These are phyloP conservation scores for Acanthurus leucopareius DNA, from an alignment of 2,797 vertebrate species.

Conservation along the genomic window DNA sequence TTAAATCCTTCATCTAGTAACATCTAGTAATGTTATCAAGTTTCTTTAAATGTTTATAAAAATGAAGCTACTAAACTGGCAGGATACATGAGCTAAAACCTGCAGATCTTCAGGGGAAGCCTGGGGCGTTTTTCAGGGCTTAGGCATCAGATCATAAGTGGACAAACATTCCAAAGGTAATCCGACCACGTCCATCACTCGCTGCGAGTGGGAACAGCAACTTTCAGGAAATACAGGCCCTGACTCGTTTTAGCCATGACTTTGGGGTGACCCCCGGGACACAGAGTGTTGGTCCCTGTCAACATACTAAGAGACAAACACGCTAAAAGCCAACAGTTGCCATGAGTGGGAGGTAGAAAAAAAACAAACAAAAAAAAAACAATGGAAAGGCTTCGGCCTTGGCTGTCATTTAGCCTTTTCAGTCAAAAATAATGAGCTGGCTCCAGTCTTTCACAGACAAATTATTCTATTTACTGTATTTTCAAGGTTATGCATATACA, in stretches of 20 bases:
- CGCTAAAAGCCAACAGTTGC: conserved; percentile 28
- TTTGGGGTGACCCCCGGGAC: conserved; percentile 60
- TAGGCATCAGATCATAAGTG: conserved; percentile 65
- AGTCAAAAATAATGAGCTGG: conserved; percentile 1
- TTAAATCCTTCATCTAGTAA: not conserved
- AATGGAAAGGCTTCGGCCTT: not conserved
- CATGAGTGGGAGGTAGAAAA: conserved; percentile 19
- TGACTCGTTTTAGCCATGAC: conserved; percentile 68
- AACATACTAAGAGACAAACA: conserved; percentile 33
- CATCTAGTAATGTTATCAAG: not conserved
- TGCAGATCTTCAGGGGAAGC: conserved; percentile 47
- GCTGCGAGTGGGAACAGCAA: conserved; percentile 58
- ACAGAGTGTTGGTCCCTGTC: conserved; percentile 47
- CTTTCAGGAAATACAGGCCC: conserved; percentile 75
- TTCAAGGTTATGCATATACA: not conserved
- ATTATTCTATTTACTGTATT: not conserved
- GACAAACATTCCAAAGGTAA: conserved; percentile 79
- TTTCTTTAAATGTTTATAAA: conserved; percentile 11
- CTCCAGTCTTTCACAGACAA: not conserved
- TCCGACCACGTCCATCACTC: conserved; percentile 70
- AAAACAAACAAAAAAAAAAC: conserved; percentile 1
- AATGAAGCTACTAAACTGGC: conserved; percentile 16
- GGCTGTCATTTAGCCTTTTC: not conserved
- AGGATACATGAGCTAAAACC: conserved; percentile 46
- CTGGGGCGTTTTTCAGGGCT: conserved; percentile 58